A percentile compares a stretch with the other conserved stretches of the same genome.
These are phyloP conservation scores for human DNA, from an alignment of 2,113 vertebrate species.

Conservation along the genomic window DNA sequence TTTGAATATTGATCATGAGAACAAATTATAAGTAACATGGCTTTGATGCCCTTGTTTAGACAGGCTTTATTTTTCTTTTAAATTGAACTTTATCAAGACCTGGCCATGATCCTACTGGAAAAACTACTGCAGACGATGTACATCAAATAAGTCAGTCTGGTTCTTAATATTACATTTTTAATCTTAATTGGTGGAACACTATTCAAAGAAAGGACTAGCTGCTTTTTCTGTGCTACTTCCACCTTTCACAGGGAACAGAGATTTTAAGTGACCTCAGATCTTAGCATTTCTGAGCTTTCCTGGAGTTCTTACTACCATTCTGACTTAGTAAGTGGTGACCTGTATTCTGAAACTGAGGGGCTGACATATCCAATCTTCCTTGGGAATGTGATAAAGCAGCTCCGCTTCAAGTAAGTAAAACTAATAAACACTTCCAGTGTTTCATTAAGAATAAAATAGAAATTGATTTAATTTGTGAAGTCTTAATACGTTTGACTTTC, in stretches of 20 bases:
- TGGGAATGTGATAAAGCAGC: neutral
- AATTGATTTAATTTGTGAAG: conserved; percentile 14
- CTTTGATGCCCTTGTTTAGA: conserved; percentile 23
- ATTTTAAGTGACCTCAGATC: neutral
- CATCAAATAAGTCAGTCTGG: neutral
- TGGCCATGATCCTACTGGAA: conserved; percentile 3
- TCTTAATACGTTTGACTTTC: conserved; percentile 23
- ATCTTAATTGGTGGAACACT: neutral
- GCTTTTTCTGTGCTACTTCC: neutral
- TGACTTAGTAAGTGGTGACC: neutral
- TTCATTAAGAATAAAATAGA: conserved; percentile 36
- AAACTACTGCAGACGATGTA: neutral
- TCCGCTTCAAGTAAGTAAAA: neutral
- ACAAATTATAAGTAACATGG: conserved; percentile 18
- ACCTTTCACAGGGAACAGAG: neutral
- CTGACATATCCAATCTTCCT: neutral
- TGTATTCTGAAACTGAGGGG: neutral
- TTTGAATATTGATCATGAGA: conserved; percentile 12
- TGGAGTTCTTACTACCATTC: neutral
- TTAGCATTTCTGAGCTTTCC: neutral
- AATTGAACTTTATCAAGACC: neutral
- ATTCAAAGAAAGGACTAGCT: neutral
- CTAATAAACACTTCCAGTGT: neutral
- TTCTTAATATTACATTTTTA: neutral
- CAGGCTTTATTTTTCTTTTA: neutral